These are phyloP conservation scores for Tinamus major DNA, from an alignment of 2,797 vertebrate species.

Conservation along the genomic window DNA sequence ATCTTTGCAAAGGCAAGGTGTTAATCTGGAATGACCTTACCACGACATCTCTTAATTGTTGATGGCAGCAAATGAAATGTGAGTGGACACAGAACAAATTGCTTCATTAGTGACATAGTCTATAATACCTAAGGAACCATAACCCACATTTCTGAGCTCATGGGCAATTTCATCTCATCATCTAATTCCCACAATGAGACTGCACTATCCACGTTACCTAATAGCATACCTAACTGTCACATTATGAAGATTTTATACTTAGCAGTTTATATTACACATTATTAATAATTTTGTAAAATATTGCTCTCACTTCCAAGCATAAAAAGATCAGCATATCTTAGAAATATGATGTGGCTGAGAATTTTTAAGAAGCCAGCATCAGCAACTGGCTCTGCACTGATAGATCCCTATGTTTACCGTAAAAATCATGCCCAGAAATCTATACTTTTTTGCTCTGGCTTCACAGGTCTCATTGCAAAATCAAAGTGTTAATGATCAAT, in stretches of 20 bases:
- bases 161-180: slow-evolving; percentile 63
- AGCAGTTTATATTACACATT: background rate
- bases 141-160: slow-evolving; percentile 68
- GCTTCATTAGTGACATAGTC: slow-evolving; percentile 76
- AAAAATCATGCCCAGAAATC: background rate
- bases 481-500: background rate
- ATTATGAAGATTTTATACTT: background rate
- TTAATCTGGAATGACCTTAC: slow-evolving; percentile 76
- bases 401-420: background rate
- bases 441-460: background rate
- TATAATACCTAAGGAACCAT: slow-evolving; percentile 63
- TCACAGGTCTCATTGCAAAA: background rate
- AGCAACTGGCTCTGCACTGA: background rate
- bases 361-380: background rate
- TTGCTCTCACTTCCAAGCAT: background rate
- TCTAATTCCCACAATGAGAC: slow-evolving; percentile 61
- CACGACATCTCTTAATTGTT: slow-evolving; percentile 71
- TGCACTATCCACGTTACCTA: background rate
- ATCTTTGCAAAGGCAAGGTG: slow-evolving; percentile 67
- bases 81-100: slow-evolving; percentile 82
- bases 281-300: background rate
- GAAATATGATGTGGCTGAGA: background rate
- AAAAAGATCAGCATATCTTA: background rate
- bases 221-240: slow-evolving; percentile 19
- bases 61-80: slow-evolving; percentile 80